Base-by-base conservation (phyloP, 2,113 vertebrate genomes). In the Cynoglossus semilaevis region DNA sequence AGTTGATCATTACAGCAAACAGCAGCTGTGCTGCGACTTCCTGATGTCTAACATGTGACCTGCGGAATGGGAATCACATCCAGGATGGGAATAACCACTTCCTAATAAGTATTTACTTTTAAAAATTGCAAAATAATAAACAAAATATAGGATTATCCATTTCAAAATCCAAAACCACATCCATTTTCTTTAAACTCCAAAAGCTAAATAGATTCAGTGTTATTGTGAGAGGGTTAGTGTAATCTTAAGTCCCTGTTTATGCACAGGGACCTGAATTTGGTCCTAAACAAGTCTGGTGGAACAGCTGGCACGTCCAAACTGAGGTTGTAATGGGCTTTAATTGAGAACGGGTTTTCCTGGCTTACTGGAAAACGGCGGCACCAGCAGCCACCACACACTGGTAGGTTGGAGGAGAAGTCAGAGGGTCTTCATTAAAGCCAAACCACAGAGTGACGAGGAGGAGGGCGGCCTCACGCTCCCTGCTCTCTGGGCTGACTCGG, bases 341-440 rank as follows among this genome's bases (percentile, higher is more conserved):
- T 76, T 59, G 54, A 55, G 60, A 8, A 44, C 15, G 43, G 2
- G 66, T 66, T 47, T 67, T 81, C 73, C 69, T 70, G 70, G 50
- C 75, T 82, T 86, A 76, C 72, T 48, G 79, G 77, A 84, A 85
- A 74, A 75, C 49, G 60, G 63, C 65, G 72, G 70, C 82, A 56
- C 55, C 69, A 62, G 54, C 41, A 61, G 70, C 55, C 58, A 60
- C 72, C 64, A 12, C 37, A n/a, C 44, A 43, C 44, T 57, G 22
- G 58, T 80, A 74, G 64, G 75, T 70, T 74, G 45, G 22, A 16
- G 65, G 69, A 65, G 76, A 72, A 74, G 72, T 77, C 70, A 63
- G 63, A 15, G 70, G 64, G 70, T 83, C 74, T 74, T 77, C 69
- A 79, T 82, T 85, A 80, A 80, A 81, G 22, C 63, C 63, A 70